phyloP scores from a whole-genome alignment of 2,113 vertebrate species.

The Pipa parva region DNA sequence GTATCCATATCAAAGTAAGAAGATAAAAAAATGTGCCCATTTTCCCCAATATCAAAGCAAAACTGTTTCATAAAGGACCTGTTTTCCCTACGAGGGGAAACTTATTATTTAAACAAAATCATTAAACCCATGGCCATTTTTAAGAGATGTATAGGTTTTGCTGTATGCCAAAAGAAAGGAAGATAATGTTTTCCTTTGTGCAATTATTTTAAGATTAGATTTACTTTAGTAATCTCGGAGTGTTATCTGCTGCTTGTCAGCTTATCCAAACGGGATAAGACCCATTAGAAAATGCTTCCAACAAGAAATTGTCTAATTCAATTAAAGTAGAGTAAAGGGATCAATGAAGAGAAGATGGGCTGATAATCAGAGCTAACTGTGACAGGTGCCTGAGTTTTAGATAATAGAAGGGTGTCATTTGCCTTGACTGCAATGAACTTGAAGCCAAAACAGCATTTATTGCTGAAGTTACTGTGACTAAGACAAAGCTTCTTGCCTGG shows the following conservation, averaged over 20 bases:
- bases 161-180: not conserved
- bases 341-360: conserved; percentile 21
- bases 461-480: not conserved
- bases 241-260: conserved; percentile 36
- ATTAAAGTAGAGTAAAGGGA: conserved; percentile 27
- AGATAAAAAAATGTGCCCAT: too few species aligned
- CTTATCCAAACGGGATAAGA: conserved; percentile 29
- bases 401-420: conserved; percentile 8
- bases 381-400: not conserved
- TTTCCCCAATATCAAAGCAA: too few species aligned
- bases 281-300: conserved; percentile 22
- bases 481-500: too few species aligned
- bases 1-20: too few species aligned
- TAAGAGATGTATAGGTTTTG: too few species aligned
- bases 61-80: too few species aligned
- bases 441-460: not conserved
- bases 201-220: conserved; percentile 35
- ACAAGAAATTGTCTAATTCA: conserved; percentile 37
- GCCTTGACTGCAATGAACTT: not conserved
- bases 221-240: conserved; percentile 26
- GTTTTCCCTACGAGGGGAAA: too few species aligned
- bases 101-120: too few species aligned
- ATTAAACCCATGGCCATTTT: too few species aligned
- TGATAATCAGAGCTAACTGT: conserved; percentile 15
- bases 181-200: conserved; percentile 32